phyloP scores from a whole-genome alignment of 2,113 vertebrate genomes.

The Myrmecophaga tridactyla region DNA sequence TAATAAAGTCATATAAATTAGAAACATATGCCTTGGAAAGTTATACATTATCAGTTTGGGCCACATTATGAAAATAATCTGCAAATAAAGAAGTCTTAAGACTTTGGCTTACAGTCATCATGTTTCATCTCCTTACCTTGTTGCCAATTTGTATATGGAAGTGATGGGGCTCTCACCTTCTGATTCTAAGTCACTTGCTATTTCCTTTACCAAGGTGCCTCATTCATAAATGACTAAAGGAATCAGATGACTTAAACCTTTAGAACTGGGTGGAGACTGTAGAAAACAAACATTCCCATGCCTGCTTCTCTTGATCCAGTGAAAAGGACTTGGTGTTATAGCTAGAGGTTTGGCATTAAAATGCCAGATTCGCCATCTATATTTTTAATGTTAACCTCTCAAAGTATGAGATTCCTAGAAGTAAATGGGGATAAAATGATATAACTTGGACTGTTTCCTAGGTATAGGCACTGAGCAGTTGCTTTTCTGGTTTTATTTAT shows the following conservation, averaged over 20 bases:
- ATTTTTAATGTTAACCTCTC: neutral
- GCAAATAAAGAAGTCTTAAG: neutral
- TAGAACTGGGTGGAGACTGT: accelerated
- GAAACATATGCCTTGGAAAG: neutral
- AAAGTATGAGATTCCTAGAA: neutral
- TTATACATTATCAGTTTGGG: neutral
- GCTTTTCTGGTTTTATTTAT: neutral
- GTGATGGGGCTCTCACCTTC: neutral
- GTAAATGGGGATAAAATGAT: neutral
- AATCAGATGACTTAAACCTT: neutral
- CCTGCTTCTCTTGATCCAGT: neutral
- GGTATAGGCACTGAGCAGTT: accelerated
- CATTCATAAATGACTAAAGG: neutral
- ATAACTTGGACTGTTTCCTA: neutral
- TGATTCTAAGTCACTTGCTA: neutral
- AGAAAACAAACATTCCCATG: neutral
- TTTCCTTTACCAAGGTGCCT: neutral
- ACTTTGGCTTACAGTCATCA: neutral
- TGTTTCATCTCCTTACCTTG: neutral
- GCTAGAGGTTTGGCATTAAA: accelerated
- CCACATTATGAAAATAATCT: neutral
- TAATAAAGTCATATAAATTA: neutral
- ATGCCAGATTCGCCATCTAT: neutral
- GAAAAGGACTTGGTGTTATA: neutral
- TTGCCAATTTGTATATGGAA: neutral